A percentile compares a stretch with the other conserved stretches of the same genome.
These are phyloP conservation scores for Microcebus jonahi DNA, from an alignment of 2,113 vertebrate genomes.

Conservation along the genomic window DNA sequence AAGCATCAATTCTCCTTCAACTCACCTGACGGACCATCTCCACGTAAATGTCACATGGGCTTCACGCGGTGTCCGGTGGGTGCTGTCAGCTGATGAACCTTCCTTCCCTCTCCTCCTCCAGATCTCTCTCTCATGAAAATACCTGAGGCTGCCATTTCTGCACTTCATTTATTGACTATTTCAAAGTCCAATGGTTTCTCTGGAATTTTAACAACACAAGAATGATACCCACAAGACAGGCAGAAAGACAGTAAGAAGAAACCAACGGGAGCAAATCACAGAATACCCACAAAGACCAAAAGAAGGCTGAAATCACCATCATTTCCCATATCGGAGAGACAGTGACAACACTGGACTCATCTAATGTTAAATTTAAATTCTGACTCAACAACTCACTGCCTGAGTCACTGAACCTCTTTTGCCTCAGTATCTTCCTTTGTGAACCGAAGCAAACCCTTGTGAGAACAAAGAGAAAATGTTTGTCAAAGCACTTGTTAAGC, in stretches of 20 bases:
- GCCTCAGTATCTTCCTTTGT: not conserved
- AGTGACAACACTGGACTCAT: not conserved
- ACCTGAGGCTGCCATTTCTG: not conserved
- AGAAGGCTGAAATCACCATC: not conserved
- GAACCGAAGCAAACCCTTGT: not conserved
- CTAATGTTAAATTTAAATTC: not conserved
- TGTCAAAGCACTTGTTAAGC: not conserved
- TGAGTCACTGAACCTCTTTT: not conserved
- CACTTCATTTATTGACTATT: not conserved
- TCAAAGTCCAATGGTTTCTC: not conserved
- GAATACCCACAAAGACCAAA: not conserved
- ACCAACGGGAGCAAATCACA: not conserved
- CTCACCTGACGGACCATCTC: not conserved
- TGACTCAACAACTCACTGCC: not conserved
- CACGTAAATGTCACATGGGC: not conserved
- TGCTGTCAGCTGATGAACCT: not conserved
- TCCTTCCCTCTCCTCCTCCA: not conserved
- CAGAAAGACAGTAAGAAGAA: not conserved
- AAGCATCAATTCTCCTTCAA: not conserved
- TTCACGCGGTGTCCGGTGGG: not conserved
- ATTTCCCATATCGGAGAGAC: not conserved
- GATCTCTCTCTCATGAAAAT: not conserved
- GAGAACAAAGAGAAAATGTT: not conserved
- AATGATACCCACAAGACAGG: not conserved
- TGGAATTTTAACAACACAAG: slow-evolving; percentile 45